A percentile compares a stretch with the other conserved stretches of the same genome.
These are phyloP conservation scores for Pteromalus puparum DNA, from an alignment of 1,140 invertebrate genomes.

Conservation along the genomic window DNA sequence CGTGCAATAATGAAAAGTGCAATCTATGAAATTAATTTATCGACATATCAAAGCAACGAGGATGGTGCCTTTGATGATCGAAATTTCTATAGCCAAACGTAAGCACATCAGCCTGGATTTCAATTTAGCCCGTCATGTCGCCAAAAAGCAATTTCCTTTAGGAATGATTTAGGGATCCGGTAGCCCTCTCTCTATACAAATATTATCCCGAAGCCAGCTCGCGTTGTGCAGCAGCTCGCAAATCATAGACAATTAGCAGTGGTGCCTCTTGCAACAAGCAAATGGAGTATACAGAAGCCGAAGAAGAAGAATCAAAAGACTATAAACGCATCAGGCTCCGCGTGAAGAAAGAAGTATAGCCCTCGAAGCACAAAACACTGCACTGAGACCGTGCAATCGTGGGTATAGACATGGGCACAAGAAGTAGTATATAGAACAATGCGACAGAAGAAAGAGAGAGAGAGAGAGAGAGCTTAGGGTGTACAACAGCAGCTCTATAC, in stretches of 20 bases:
- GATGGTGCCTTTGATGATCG: no score
- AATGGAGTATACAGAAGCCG: not conserved
- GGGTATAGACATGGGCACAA: not conserved
- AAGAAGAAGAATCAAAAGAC: constrained; percentile 13
- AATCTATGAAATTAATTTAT: no score
- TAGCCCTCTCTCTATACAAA: not conserved
- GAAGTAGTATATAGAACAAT: not conserved
- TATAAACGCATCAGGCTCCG: no score
- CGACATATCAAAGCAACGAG: no score
- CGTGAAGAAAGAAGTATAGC: no score
- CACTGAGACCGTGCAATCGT: not conserved
- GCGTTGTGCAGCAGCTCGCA: not conserved
- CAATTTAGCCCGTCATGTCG: not conserved
- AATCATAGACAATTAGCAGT: not conserved
- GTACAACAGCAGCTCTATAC: constrained; percentile 22
- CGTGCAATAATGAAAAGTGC: no score
- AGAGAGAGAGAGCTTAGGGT: constrained; percentile 59
- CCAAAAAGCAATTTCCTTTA: not conserved
- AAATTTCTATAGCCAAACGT: not conserved
- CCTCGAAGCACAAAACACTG: constrained; percentile 5
- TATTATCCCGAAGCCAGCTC: not conserved
- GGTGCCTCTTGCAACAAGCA: not conserved
- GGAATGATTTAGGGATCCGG: not conserved
- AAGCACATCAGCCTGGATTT: not conserved
- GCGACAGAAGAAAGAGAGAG: constrained; percentile 54